Conservation (phyloP, 2,888 invertebrate genomes). For the Exephanes ischioxanthus region DNA sequence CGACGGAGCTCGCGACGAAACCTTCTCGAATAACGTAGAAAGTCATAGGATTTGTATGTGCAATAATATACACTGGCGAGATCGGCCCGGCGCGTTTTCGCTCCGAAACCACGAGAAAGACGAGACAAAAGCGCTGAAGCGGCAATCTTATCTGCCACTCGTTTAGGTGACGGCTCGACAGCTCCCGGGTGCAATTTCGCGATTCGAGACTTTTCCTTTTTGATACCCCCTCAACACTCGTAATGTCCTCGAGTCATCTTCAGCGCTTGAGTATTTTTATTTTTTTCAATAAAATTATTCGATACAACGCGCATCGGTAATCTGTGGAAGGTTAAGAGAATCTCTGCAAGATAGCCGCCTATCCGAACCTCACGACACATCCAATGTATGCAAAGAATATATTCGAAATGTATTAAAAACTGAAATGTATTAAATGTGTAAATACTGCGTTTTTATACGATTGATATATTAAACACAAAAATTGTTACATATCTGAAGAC, state of each 20-base stretch:
- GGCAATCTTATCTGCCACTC: slow-evolving; percentile 28
- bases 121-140: slow-evolving; percentile 37
- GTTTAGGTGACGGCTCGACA: slow-evolving; percentile 34
- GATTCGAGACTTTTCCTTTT: slow-evolving; percentile 5
- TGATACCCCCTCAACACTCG: slow-evolving; percentile 1
- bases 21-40: slow-evolving; percentile 29
- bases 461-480: too few relatives aligned
- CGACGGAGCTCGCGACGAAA: slow-evolving; percentile 3
- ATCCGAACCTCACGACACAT: too few relatives aligned
- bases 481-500: too few relatives aligned
- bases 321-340: background rate
- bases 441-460: too few relatives aligned
- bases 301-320: background rate
- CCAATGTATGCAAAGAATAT: too few relatives aligned
- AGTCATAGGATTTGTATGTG: slow-evolving; percentile 4
- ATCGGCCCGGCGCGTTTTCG: slow-evolving; percentile 11
- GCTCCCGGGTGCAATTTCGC: slow-evolving; percentile 27
- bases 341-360: too few relatives aligned
- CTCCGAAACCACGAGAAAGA: background rate
- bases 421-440: too few relatives aligned
- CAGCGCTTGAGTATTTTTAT: background rate
- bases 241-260: background rate
- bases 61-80: slow-evolving; percentile 10
- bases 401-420: too few relatives aligned
- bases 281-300: background rate